Percentiles rank a stretch among this genome's conserved stretches.
Evolutionary conservation across 2,113 vertebrate species (phyloP).

Genomic region (Telmatochromis brachygnathus): DNA sequence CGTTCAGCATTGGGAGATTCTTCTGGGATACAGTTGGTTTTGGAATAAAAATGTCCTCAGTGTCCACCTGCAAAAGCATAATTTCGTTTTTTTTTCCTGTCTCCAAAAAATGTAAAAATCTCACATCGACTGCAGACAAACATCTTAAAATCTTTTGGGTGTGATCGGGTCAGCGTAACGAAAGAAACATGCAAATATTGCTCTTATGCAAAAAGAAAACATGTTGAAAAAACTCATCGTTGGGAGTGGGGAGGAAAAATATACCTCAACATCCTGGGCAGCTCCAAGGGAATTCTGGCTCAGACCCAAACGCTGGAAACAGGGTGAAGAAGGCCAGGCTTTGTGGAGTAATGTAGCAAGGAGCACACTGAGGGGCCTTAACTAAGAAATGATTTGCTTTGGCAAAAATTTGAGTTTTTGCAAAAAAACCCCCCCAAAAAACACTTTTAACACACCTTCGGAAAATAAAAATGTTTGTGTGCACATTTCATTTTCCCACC

Average conservation of each 20-base stretch:
- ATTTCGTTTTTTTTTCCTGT: rapidly evolving
- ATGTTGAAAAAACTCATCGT: constrained; percentile 40
- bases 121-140: not conserved
- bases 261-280: constrained; percentile 59
- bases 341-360: constrained; percentile 30
- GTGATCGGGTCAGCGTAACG: not conserved
- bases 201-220: constrained; percentile 46
- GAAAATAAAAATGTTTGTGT: not conserved
- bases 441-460: not conserved
- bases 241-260: constrained; percentile 55
- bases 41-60: not conserved
- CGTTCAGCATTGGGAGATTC: not conserved
- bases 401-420: not conserved
- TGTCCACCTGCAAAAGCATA: not conserved
- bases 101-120: not conserved
- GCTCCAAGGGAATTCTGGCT: constrained; percentile 53
- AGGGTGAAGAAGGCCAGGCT: constrained; percentile 52
- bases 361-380: not conserved
- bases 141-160: not conserved
- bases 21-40: not conserved
- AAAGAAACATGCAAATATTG: constrained; percentile 39
- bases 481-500: not conserved
- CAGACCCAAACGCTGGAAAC: constrained; percentile 32
- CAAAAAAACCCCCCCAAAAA: not conserved
- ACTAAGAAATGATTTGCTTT: constrained; percentile 1